Percentiles rank a stretch among this genome's conserved stretches.
These are phyloP conservation scores for Hiodon alosoides DNA, from an alignment of 2,113 vertebrate species.

Conservation along the genomic window DNA sequence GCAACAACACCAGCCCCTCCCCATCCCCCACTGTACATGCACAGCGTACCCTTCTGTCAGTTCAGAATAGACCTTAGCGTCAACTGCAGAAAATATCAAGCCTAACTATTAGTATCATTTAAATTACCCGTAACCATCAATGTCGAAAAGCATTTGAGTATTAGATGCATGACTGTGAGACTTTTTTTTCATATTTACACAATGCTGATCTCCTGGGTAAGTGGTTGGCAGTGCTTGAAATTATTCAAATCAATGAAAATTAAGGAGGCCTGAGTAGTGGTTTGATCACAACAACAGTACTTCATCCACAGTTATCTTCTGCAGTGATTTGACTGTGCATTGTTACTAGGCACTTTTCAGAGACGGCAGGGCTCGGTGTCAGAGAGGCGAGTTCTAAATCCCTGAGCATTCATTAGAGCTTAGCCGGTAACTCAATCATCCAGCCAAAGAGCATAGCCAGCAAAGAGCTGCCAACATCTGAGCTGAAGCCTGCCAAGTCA, in stretches of 20 bases:
- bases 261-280: not conserved
- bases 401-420: slow-evolving; percentile 11
- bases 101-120: not conserved
- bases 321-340: not conserved
- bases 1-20: not conserved
- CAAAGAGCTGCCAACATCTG: not conserved
- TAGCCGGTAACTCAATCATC: slow-evolving; percentile 6
- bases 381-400: not conserved
- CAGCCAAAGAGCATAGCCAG: not conserved
- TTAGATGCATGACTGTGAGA: too few species aligned
- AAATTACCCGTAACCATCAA: not conserved
- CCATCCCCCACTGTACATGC: not conserved
- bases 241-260: not conserved
- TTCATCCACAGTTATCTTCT: not conserved
- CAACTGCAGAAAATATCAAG: not conserved
- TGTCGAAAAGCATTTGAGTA: too few species aligned
- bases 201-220: too few species aligned
- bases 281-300: not conserved
- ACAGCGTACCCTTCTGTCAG: slow-evolving; percentile 8
- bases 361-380: not conserved
- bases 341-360: not conserved
- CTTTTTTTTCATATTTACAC: too few species aligned
- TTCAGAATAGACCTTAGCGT: not conserved
- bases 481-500: slow-evolving; percentile 2
- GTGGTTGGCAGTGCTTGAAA: too few species aligned